Evolutionary conservation across 2,888 invertebrate genomes (phyloP), one percentile per base, ranked within the genome.

Genomic region (Limenitis camilla): DNA sequence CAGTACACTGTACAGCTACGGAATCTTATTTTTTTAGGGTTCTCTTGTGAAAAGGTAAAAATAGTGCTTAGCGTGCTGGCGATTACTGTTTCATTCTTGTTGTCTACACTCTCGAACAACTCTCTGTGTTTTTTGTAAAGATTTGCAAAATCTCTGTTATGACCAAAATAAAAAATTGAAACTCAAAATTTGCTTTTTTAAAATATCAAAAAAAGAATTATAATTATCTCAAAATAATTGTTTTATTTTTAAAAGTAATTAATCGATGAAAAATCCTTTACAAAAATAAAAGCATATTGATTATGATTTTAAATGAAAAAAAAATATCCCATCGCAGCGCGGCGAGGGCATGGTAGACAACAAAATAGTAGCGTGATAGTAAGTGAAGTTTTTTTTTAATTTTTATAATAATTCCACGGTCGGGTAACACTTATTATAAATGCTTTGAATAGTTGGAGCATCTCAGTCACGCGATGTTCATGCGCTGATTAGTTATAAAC

Each of bases 1-100:
- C 51, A 38, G 49, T 53, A 56, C 59, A 52, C 55, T 57, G 57
- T 55, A 35, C 53, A 56, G 56, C 53, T 55, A 51, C 49, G 56
- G 54, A 55, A 53, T 56, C 53, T 55, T 56, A 53, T 53, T 58
- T 60, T 60, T 58, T 51, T 47, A 59, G 55, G 50, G 58, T 48
- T 48, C 57, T 55, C 52, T 35, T 7, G 52, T 39, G 52, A 43
- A 53, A 53, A 50, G 52, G 52, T 58, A 46, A 50, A 55, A 55
- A 52, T 49, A 50, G 53, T 49, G 45, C 35, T 43, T 33, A 44
- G 40, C 36, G 51, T 28, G 36, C 54, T 39, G 40, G 32, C 48
- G 55, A 44, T 55, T 55, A 48, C 51, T 49, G 40, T 52, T 55
- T 31, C 40, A 40, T 43, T 46, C 51, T 55, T 55, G 40, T 52